A percentile compares a stretch with the other conserved stretches of the same genome.
phyloP scores from a whole-genome alignment of 2,797 vertebrate species.

The Pogonophryne albipinna region DNA sequence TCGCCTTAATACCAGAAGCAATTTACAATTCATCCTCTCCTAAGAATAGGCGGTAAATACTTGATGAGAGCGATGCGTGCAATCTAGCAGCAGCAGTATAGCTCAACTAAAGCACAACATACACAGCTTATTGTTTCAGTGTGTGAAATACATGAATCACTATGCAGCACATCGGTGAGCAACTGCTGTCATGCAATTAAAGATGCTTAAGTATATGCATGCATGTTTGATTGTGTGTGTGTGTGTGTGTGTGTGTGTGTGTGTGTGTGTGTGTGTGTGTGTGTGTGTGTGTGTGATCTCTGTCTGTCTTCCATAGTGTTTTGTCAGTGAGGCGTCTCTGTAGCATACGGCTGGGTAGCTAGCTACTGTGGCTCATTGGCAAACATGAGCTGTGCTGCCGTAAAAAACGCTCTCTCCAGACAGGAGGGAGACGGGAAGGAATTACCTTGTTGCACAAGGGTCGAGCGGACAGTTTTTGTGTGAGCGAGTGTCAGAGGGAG shows the following conservation, averaged over 20 bases:
- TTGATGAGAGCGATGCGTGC: slow-evolving; percentile 54
- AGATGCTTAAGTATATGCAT: slow-evolving; percentile 36
- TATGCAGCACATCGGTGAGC: slow-evolving; percentile 2
- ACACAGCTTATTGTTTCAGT: slow-evolving; percentile 27
- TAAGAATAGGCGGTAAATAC: slow-evolving; percentile 62
- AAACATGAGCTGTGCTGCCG: slow-evolving; percentile 64
- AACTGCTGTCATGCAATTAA: slow-evolving; percentile 36
- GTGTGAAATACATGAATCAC: slow-evolving; percentile 35
- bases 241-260: slow-evolving; percentile 14
- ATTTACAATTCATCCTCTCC: slow-evolving; percentile 60
- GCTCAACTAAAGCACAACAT: slow-evolving; percentile 10
- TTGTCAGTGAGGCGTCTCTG: slow-evolving; percentile 23
- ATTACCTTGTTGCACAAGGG: slow-evolving; percentile 57
- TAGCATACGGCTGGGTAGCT: slow-evolving; percentile 5
- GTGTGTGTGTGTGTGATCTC: neutral
- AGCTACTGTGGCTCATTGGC: slow-evolving; percentile 57
- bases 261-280: slow-evolving; percentile 9
- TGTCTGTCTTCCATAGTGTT: slow-evolving; percentile 25
- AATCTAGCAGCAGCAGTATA: slow-evolving; percentile 35
- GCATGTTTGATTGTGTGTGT: slow-evolving; percentile 7
- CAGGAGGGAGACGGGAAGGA: slow-evolving; percentile 37
- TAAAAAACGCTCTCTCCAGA: slow-evolving; percentile 50
- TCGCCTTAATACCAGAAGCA: slow-evolving; percentile 49
- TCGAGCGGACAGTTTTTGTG: slow-evolving; percentile 58
- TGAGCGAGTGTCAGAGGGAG: slow-evolving; percentile 38